Percentiles rank a stretch among this genome's conserved stretches.
Evolutionary conservation across 1,140 invertebrate species (phyloP).

Genomic region (Chlorops oryzae): DNA sequence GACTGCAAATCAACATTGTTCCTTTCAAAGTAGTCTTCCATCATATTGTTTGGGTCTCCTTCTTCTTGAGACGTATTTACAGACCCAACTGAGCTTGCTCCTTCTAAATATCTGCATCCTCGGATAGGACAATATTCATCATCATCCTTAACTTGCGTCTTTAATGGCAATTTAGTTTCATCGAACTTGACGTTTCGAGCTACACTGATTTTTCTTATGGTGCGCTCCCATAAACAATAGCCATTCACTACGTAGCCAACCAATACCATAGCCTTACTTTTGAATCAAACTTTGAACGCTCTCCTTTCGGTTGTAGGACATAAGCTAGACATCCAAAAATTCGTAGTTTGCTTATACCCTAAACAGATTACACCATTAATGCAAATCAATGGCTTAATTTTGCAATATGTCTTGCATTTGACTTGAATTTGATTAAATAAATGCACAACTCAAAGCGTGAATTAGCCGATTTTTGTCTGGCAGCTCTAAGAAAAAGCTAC

Average conservation of each 20-base stretch:
- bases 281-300: slow-evolving; percentile 7
- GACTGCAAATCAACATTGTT: background rate
- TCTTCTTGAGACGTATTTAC: background rate
- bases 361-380: no score
- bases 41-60: background rate
- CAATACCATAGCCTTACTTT: slow-evolving; percentile 14
- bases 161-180: slow-evolving; percentile 3
- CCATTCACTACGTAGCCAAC: slow-evolving; percentile 23
- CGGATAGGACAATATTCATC: background rate
- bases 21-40: background rate
- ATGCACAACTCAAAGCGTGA: no score
- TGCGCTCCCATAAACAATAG: slow-evolving; percentile 25
- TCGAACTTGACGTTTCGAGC: slow-evolving; percentile 9
- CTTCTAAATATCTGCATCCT: no score
- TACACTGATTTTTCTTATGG: background rate
- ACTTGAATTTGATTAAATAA: no score
- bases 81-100: no score
- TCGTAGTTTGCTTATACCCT: slow-evolving; percentile 21
- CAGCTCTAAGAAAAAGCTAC: no score
- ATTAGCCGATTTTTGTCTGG: no score
- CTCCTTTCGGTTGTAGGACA: background rate
- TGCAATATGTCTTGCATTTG: no score
- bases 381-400: no score
- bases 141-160: background rate
- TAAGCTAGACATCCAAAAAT: slow-evolving; percentile 28